A percentile compares a stretch with the other conserved stretches of the same genome.
These are phyloP conservation scores for Pantherophis guttatus DNA, from an alignment of 2,113 vertebrate species.

Conservation along the genomic window DNA sequence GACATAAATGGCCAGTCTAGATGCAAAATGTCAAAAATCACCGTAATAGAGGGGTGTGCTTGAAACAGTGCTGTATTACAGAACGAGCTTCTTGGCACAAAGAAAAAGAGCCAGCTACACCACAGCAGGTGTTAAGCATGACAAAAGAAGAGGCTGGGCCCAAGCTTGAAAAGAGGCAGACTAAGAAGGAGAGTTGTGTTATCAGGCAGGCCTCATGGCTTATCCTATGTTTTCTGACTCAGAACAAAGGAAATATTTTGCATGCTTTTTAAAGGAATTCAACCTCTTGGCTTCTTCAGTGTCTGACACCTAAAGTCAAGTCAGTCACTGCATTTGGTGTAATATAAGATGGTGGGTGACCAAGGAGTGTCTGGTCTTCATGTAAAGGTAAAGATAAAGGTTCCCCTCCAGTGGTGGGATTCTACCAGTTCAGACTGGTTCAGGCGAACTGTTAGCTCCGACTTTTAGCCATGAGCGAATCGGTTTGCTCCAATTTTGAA, in stretches of 20 bases:
- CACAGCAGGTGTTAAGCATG: background rate
- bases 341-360: background rate
- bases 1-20: background rate
- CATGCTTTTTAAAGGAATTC: background rate
- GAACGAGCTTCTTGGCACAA: background rate
- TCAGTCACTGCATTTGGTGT: background rate
- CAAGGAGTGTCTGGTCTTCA: background rate
- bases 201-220: background rate
- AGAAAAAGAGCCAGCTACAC: background rate
- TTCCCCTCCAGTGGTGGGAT: no score
- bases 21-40: background rate
- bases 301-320: background rate
- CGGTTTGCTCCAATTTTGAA: no score
- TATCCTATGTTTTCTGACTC: background rate
- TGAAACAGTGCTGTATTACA: conserved; percentile 10
- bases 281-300: background rate
- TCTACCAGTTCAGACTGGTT: no score
- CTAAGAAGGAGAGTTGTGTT: no score
- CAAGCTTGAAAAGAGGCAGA: background rate
- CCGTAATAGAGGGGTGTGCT: background rate
- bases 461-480: no score
- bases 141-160: background rate
- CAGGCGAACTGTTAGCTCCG: no score
- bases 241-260: background rate
- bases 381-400: no score